phyloP scores from a whole-genome alignment of 2,797 vertebrate genomes.

The Leptodactylus fallax region DNA sequence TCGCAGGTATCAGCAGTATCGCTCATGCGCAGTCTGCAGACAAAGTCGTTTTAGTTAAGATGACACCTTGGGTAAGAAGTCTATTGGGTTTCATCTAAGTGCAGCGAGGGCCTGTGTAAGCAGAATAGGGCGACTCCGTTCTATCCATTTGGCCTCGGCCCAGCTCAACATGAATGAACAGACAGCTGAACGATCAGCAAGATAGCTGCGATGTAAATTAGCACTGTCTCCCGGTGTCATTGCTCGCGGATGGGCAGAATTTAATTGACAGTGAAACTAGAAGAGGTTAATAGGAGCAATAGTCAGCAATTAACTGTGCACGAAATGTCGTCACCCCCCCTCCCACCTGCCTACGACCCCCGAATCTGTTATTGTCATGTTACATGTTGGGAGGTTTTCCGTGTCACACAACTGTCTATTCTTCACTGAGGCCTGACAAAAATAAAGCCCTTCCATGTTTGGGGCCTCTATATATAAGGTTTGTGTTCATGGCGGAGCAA shows the following conservation, averaged over 20 bases:
- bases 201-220: conserved; percentile 67
- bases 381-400: conserved; percentile 2
- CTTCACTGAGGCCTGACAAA: not conserved
- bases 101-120: conserved; percentile 61
- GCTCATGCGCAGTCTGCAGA: not conserved
- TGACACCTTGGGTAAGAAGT: conserved; percentile 58
- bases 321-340: not conserved
- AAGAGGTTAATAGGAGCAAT: conserved; percentile 9
- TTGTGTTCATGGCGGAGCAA: conserved; percentile 1
- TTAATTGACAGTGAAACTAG: conserved; percentile 6
- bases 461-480: conserved; percentile 36
- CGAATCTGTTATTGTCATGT: not conserved
- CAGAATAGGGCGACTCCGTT: conserved; percentile 66
- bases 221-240: conserved; percentile 64
- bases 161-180: conserved; percentile 69
- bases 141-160: conserved; percentile 69
- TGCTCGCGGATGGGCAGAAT: conserved; percentile 65
- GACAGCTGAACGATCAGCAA: conserved; percentile 66
- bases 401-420: conserved; percentile 33
- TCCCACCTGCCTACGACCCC: not conserved
- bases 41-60: conserved; percentile 52
- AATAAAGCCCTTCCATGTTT: conserved; percentile 7
- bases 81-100: conserved; percentile 63
- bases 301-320: not conserved
- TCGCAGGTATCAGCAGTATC: not conserved